Evolutionary conservation across 2,113 vertebrate genomes (phyloP).

Genomic region (Indicator indicator): DNA sequence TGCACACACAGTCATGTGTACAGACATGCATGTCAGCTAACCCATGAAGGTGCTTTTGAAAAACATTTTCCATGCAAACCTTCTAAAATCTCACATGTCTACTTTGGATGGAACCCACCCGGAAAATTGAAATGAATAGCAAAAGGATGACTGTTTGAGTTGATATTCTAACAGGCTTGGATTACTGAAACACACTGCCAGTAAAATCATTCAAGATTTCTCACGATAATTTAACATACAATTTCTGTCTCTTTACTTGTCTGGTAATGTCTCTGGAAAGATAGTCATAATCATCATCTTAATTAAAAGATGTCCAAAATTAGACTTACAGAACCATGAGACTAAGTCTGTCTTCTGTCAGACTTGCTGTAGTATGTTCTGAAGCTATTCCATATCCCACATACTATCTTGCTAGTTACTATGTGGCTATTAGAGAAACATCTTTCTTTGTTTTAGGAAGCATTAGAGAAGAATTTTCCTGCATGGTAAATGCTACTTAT

Average conservation of each 20-base stretch:
- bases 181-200: not conserved
- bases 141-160: not conserved
- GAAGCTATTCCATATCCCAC: not conserved
- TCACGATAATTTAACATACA: not conserved
- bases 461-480: not conserved
- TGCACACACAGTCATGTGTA: not conserved
- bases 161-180: not conserved
- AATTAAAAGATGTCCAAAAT: constrained; percentile 49
- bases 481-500: not conserved
- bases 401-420: not conserved
- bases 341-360: constrained; percentile 15
- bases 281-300: constrained; percentile 27
- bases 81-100: constrained; percentile 7
- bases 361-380: not conserved
- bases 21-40: not conserved
- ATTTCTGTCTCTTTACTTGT: not conserved
- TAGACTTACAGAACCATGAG: constrained; percentile 21
- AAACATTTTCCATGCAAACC: not conserved
- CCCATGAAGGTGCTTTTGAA: not conserved
- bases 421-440: not conserved
- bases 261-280: constrained; percentile 27
- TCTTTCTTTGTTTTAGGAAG: not conserved
- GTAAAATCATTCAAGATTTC: not conserved
- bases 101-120: not conserved
- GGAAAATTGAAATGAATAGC: constrained; percentile 26